These are phyloP conservation scores for Pogoniulus pusillus DNA, from an alignment of 2,797 vertebrate genomes.

Conservation along the genomic window DNA sequence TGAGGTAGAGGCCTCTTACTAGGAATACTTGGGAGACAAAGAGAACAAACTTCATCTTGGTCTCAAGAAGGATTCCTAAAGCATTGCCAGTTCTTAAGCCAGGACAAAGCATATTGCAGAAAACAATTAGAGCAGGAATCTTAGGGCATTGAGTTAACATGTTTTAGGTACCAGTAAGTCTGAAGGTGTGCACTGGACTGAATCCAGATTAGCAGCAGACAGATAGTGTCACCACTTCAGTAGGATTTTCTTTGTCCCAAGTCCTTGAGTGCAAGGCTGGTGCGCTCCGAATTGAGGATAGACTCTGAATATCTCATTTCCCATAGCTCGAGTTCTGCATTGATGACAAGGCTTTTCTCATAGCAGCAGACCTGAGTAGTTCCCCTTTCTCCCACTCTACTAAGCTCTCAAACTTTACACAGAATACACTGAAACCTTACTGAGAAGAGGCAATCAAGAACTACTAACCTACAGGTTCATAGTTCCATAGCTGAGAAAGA, in stretches of 20 bases:
- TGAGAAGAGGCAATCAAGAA: not conserved
- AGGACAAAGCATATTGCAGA: not conserved
- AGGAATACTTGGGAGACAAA: not conserved
- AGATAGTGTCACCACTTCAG: not conserved
- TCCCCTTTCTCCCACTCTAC: not conserved
- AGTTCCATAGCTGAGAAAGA: not conserved
- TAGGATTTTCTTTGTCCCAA: not conserved
- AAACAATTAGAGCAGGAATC: not conserved
- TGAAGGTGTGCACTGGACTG: not conserved
- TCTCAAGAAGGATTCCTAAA: not conserved
- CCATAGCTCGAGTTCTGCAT: not conserved
- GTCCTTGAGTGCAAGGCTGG: not conserved
- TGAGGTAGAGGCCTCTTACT: not conserved
- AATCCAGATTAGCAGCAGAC: not conserved
- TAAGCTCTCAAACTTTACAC: not conserved
- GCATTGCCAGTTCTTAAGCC: not conserved
- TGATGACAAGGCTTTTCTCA: not conserved
- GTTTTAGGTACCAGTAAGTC: not conserved
- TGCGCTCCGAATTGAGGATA: not conserved
- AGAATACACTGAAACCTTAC: not conserved
- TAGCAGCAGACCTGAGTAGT: not conserved
- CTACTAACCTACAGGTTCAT: fast-evolving
- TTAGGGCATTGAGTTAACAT: not conserved
- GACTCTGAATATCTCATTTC: not conserved
- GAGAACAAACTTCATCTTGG: not conserved